phyloP scores from a whole-genome alignment of 1,140 invertebrate genomes.

The Camponotus pennsylvanicus region DNA sequence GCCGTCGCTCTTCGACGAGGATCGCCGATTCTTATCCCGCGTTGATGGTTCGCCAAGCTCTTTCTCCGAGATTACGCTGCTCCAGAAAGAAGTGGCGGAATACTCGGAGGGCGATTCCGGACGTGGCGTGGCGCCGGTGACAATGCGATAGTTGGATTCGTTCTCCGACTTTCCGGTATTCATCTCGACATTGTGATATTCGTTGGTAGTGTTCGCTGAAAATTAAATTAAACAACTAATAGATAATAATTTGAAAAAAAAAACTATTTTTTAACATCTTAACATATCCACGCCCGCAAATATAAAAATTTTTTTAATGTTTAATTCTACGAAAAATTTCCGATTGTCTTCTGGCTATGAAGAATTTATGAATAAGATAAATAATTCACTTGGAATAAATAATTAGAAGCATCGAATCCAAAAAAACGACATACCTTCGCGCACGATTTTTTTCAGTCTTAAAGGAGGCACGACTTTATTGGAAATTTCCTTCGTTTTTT shows the following conservation, averaged over 20 bases:
- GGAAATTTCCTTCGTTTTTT: conserved; percentile 15
- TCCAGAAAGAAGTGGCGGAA: background rate
- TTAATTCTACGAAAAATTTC: background rate
- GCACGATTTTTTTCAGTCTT: conserved; percentile 75
- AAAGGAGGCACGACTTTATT: conserved; percentile 78
- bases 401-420: background rate
- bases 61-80: background rate
- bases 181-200: background rate
- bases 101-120: background rate
- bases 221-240: background rate
- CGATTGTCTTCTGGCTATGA: background rate
- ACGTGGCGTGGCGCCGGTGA: conserved; percentile 56
- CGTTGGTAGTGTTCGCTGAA: background rate
- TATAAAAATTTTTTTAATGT: background rate
- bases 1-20: conserved; percentile 52
- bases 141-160: conserved; percentile 74
- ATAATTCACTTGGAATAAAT: background rate
- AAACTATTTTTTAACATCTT: background rate
- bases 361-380: background rate
- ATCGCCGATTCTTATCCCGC: conserved; percentile 9
- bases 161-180: background rate
- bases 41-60: background rate
- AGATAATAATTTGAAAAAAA: background rate
- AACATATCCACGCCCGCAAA: background rate
- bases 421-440: conserved; percentile 43